These are phyloP conservation scores for Troglohyphantes excavatus DNA, from an alignment of 2,888 invertebrate genomes.

Conservation along the genomic window DNA sequence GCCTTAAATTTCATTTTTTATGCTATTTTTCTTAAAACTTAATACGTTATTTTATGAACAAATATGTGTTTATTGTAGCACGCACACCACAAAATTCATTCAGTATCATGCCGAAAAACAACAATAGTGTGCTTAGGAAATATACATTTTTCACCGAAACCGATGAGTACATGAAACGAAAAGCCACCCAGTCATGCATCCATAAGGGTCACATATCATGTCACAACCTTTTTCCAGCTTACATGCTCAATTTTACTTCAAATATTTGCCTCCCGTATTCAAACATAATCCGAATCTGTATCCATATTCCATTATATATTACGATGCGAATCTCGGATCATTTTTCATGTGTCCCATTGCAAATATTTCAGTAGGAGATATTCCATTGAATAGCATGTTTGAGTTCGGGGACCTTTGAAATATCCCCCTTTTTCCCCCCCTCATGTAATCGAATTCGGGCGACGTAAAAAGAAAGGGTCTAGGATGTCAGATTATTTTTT, in stretches of 20 bases:
- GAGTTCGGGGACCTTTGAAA: slow-evolving; percentile 32
- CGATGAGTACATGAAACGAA: background rate
- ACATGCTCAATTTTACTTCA: slow-evolving; percentile 39
- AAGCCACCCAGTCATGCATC: background rate
- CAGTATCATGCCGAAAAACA: too few relatives aligned
- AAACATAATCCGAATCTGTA: slow-evolving; percentile 65
- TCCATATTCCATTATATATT: slow-evolving; percentile 54
- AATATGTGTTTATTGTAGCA: too few relatives aligned
- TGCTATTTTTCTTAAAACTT: too few relatives aligned
- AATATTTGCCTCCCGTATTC: slow-evolving; percentile 63
- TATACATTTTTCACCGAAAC: too few relatives aligned
- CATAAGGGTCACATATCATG: background rate
- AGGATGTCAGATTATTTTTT: slow-evolving; percentile 53
- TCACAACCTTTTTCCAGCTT: background rate
- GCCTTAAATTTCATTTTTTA: too few relatives aligned
- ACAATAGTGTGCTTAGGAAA: too few relatives aligned
- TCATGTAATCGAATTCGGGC: slow-evolving; percentile 67
- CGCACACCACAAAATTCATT: too few relatives aligned
- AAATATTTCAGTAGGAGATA: slow-evolving; percentile 65
- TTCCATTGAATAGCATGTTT: slow-evolving; percentile 64
- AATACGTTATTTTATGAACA: too few relatives aligned
- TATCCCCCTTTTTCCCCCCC: slow-evolving; percentile 1
- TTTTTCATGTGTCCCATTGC: slow-evolving; percentile 53
- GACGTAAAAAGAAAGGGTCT: slow-evolving; percentile 63
- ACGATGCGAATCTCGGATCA: slow-evolving; percentile 33